Conservation (phyloP, 2,888 invertebrate species). For the Tethea ocularis region DNA sequence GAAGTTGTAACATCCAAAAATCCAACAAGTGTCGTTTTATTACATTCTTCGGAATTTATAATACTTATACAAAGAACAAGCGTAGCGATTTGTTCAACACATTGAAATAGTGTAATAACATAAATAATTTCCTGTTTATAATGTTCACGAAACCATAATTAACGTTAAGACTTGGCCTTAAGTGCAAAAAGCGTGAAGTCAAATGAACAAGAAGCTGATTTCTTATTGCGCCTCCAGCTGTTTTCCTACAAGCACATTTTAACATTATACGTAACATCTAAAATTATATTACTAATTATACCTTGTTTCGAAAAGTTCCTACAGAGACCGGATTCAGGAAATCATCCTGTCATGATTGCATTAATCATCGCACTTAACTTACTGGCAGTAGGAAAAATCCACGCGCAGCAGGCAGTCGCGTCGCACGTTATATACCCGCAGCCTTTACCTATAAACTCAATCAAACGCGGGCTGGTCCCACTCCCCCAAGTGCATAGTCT, state of each 20-base stretch:
- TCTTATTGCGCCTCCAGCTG: slow-evolving; percentile 58
- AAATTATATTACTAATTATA: slow-evolving; percentile 19
- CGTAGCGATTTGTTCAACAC: not conserved
- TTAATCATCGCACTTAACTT: slow-evolving; percentile 48
- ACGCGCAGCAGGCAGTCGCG: slow-evolving; percentile 40
- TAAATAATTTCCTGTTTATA: slow-evolving; percentile 5
- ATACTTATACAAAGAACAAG: not conserved
- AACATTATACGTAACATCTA: slow-evolving; percentile 23
- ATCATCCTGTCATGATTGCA: slow-evolving; percentile 45
- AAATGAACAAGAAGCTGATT: slow-evolving; percentile 49
- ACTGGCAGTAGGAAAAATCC: slow-evolving; percentile 46
- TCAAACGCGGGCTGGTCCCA: slow-evolving; percentile 25
- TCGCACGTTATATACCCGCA: slow-evolving; percentile 32
- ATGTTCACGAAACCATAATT: slow-evolving; percentile 28
- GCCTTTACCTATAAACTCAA: slow-evolving; percentile 19
- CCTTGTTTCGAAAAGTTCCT: slow-evolving; percentile 21
- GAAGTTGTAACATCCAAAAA: too few relatives aligned
- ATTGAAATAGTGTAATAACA: not conserved
- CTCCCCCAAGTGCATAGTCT: slow-evolving; percentile 19
- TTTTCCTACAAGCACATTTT: slow-evolving; percentile 53
- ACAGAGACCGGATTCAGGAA: slow-evolving; percentile 20
- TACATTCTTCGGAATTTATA: too few relatives aligned
- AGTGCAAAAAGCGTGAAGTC: slow-evolving; percentile 61
- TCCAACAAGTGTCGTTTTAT: too few relatives aligned
- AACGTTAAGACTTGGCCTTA: slow-evolving; percentile 49